phyloP scores from a whole-genome alignment of 2,113 vertebrate genomes.

The Chitala chitala region DNA sequence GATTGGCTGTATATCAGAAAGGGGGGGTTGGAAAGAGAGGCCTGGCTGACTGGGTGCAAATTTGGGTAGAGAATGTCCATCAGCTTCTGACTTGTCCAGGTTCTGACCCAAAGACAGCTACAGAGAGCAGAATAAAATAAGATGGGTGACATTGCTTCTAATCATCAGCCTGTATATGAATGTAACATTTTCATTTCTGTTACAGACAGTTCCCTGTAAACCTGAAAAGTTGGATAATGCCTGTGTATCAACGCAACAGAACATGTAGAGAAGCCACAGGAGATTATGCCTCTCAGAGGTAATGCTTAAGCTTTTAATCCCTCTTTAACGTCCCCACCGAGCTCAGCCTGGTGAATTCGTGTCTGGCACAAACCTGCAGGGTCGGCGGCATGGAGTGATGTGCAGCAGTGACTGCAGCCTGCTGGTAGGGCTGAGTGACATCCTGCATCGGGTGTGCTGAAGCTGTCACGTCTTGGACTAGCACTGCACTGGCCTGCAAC shows the following conservation, averaged over 20 bases:
- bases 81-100: constrained; percentile 57
- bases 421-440: constrained; percentile 35
- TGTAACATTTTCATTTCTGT: too few species aligned
- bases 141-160: too few species aligned
- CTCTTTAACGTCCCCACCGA: neutral
- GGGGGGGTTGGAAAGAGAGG: constrained; percentile 53
- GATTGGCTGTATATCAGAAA: constrained; percentile 38
- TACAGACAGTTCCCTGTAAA: too few species aligned
- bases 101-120: constrained; percentile 60
- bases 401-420: constrained; percentile 42
- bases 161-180: too few species aligned
- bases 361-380: constrained; percentile 62
- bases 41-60: constrained; percentile 38
- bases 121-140: constrained; percentile 46
- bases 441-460: neutral
- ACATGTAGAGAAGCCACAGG: too few species aligned
- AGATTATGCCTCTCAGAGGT: too few species aligned
- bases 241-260: too few species aligned
- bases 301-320: neutral
- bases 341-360: neutral
- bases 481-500: constrained; percentile 35
- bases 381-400: constrained; percentile 37
- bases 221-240: too few species aligned
- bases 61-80: constrained; percentile 46
- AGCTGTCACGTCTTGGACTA: neutral